Evolutionary conservation across 1,140 invertebrate genomes (phyloP), one percentile per base, ranked within the genome.

Genomic region (Caenorhabditis briggsae): DNA sequence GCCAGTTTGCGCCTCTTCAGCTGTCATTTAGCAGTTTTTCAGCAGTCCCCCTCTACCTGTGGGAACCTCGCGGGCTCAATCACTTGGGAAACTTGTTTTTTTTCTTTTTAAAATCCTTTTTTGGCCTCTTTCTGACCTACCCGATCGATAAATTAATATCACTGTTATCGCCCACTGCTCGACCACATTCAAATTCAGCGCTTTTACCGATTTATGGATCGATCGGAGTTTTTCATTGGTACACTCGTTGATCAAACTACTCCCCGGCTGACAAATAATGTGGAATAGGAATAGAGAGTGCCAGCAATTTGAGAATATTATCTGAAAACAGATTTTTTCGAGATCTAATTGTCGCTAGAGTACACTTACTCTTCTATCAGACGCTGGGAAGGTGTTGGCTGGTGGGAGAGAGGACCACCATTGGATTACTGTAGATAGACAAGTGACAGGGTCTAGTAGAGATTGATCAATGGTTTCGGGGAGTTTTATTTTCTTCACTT

Each of bases 221-320:
- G 70, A 78, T 78, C 70, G 46, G 5, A 78, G 70, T 53, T 78
- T 78, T 78, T 78, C 70, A 23, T 78, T 78, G 6, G 25, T 46
- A n/a, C 70, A 78, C 2, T 78, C 65, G 23, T 78, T 78, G 8
- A 78, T 33, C 46, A 78, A 53, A 53, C 46, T 78, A 1, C 18
- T 18, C 0, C 70, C 70, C 2, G 70, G 8, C n/a, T 78, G 70
- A 46, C 70, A 78, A 2, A 82, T 82, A 18, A 82, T 33, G 50
- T 83, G 78, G 48, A 70, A 64, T 20, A 87, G 58, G 25, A 87
- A 87, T 6, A 87, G 12, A 9, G 78, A 65, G 23, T 82, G 82
- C 86, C 86, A 87, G 23, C 56, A 82, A 74, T 87, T 82, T 0
- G 33, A 43, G 61, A 82, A 87, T 2, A 87, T 48, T 33, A 82